A percentile compares a stretch with the other conserved stretches of the same genome.
phyloP scores from a whole-genome alignment of 2,888 invertebrate species.

The Cremastinae sp. region DNA sequence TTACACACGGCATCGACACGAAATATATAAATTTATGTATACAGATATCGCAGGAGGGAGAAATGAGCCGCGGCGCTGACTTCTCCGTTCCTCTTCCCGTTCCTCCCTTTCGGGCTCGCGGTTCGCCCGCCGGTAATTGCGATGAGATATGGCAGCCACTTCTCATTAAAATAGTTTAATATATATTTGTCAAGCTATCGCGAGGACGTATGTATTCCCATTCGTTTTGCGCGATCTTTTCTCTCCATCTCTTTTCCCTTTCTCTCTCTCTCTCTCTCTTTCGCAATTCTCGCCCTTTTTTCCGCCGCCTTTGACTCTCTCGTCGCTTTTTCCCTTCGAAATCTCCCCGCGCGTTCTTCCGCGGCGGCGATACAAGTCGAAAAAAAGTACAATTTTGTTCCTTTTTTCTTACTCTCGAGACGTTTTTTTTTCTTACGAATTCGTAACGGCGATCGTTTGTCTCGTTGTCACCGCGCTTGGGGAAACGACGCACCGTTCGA shows the following conservation, averaged over 20 bases:
- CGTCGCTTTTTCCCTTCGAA: not conserved
- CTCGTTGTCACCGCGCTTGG: conserved; percentile 71
- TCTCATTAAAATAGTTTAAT: conserved; percentile 79
- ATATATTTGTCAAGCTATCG: conserved; percentile 77
- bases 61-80: conserved; percentile 23
- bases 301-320: conserved; percentile 19
- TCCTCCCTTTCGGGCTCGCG: conserved; percentile 46
- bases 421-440: conserved; percentile 62
- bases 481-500: conserved; percentile 35
- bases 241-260: conserved; percentile 11
- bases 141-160: conserved; percentile 77
- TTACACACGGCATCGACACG: too few relatives aligned
- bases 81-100: conserved; percentile 24
- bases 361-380: conserved; percentile 27
- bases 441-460: conserved; percentile 72
- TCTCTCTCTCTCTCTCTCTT: conserved; percentile 20
- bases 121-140: conserved; percentile 72
- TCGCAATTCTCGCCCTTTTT: conserved; percentile 1
- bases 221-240: conserved; percentile 66
- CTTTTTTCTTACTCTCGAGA: conserved; percentile 2
- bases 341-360: conserved; percentile 23
- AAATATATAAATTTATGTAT: not conserved
- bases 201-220: conserved; percentile 70
- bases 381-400: conserved; percentile 9
- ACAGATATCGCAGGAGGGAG: not conserved